Percentiles rank a stretch among this genome's conserved stretches.
Evolutionary conservation across 2,888 invertebrate genomes (phyloP).

Genomic region (Brachylomia viminalis): DNA sequence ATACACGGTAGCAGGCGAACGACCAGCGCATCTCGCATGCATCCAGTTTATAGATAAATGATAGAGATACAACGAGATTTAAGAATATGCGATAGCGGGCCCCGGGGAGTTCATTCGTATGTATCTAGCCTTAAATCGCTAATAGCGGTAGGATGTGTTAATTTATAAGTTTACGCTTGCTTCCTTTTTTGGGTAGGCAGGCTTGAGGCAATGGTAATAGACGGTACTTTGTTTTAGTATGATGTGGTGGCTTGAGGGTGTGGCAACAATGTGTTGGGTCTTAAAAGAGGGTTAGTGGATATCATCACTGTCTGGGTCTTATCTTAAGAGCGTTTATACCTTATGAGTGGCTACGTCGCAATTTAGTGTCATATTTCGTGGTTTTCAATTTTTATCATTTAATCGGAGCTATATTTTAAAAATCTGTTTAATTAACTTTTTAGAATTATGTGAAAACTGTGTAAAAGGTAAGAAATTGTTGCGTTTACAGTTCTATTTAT

Average conservation of each 20-base stretch:
- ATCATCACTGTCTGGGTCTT: not conserved
- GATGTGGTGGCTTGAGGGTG: slow-evolving; percentile 20
- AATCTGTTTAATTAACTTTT: no score
- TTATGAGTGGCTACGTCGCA: no score
- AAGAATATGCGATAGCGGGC: slow-evolving; percentile 75
- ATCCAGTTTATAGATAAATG: slow-evolving; percentile 81
- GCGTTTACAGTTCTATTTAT: no score
- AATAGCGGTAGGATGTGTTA: slow-evolving; percentile 56
- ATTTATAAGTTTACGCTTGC: slow-evolving; percentile 60
- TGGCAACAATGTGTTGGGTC: slow-evolving; percentile 32
- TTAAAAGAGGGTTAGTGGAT: not conserved
- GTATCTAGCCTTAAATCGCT: slow-evolving; percentile 67
- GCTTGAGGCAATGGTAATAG: slow-evolving; percentile 37
- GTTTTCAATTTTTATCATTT: no score
- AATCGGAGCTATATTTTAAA: no score
- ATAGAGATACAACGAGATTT: slow-evolving; percentile 77
- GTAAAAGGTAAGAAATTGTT: no score
- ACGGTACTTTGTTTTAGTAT: slow-evolving; percentile 28
- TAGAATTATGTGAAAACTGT: no score
- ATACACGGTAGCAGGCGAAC: slow-evolving; percentile 61
- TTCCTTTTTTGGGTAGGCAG: slow-evolving; percentile 56
- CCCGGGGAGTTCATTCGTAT: slow-evolving; percentile 65
- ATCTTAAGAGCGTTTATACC: no score
- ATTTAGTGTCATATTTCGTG: no score
- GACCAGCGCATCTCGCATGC: slow-evolving; percentile 63